These are phyloP conservation scores for Oligia fasciuncula DNA, from an alignment of 2,888 invertebrate genomes.

Conservation along the genomic window DNA sequence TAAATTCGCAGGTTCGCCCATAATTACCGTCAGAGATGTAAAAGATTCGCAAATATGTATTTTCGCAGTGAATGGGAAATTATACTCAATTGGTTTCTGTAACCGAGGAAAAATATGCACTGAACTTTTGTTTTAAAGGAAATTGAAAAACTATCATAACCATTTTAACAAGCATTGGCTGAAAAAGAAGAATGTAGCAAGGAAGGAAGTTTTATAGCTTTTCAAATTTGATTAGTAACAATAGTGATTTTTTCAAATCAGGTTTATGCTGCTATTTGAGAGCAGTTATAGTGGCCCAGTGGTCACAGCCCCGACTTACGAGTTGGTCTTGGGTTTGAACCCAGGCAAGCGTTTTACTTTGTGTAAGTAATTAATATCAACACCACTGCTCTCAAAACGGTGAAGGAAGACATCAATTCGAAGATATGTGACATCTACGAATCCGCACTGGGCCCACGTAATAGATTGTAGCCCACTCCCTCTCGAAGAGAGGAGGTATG, in stretches of 20 bases:
- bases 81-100: conserved; percentile 15
- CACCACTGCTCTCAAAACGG: too few species aligned
- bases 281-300: too few species aligned
- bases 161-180: neutral
- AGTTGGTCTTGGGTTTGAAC: too few species aligned
- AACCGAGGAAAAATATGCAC: neutral
- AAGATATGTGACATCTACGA: too few species aligned
- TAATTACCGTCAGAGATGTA: conserved; percentile 37
- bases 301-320: too few species aligned
- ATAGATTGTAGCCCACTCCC: too few species aligned
- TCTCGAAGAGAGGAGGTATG: too few species aligned
- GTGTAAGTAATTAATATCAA: too few species aligned
- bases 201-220: neutral
- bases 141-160: conserved; percentile 3
- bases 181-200: neutral
- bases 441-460: too few species aligned
- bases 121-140: conserved; percentile 23
- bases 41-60: conserved; percentile 34
- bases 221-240: neutral
- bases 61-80: conserved; percentile 33
- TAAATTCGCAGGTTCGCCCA: conserved; percentile 41
- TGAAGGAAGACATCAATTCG: too few species aligned
- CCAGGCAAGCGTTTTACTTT: too few species aligned
- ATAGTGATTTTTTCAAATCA: neutral
- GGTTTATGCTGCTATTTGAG: too few species aligned